phyloP scores from a whole-genome alignment of 2,113 vertebrate genomes.

The Neotragus pygmaeus region DNA sequence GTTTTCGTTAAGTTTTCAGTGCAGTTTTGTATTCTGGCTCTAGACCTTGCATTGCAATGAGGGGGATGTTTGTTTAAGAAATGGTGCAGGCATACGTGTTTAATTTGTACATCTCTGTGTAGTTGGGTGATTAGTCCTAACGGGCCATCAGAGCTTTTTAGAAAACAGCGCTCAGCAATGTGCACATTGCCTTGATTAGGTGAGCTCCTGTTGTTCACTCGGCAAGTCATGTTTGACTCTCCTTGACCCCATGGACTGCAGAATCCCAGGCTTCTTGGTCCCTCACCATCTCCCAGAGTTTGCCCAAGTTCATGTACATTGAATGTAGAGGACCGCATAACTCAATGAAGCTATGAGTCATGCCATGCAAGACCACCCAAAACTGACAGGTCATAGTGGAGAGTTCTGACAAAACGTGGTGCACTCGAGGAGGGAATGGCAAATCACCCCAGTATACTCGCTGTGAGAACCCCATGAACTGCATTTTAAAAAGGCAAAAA shows the following conservation, averaged over 20 bases:
- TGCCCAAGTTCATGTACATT: not conserved
- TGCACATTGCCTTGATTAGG: slow-evolving; percentile 46
- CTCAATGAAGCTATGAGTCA: not conserved
- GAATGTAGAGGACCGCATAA: not conserved
- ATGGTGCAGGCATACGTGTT: slow-evolving; percentile 2
- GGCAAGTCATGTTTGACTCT: not conserved
- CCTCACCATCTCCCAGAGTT: not conserved
- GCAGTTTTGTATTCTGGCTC: slow-evolving; percentile 35
- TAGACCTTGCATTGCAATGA: not conserved
- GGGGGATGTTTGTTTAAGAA: slow-evolving; percentile 31
- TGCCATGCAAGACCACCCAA: not conserved
- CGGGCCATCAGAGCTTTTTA: slow-evolving; percentile 35
- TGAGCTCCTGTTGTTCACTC: not conserved
- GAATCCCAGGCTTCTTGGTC: not conserved
- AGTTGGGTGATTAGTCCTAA: slow-evolving; percentile 55
- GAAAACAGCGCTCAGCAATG: slow-evolving; percentile 52
- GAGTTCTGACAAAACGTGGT: not conserved
- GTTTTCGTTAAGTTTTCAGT: slow-evolving; percentile 27
- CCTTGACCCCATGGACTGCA: not conserved
- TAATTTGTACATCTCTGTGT: slow-evolving; percentile 21
- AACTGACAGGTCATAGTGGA: not conserved
- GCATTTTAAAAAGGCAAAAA: not conserved
- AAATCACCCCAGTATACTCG: not conserved
- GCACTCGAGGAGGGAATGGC: not conserved
- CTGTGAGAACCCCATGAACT: not conserved